These are phyloP conservation scores for Mizuhopecten yessoensis DNA, from an alignment of 1,140 invertebrate genomes.

Conservation along the genomic window DNA sequence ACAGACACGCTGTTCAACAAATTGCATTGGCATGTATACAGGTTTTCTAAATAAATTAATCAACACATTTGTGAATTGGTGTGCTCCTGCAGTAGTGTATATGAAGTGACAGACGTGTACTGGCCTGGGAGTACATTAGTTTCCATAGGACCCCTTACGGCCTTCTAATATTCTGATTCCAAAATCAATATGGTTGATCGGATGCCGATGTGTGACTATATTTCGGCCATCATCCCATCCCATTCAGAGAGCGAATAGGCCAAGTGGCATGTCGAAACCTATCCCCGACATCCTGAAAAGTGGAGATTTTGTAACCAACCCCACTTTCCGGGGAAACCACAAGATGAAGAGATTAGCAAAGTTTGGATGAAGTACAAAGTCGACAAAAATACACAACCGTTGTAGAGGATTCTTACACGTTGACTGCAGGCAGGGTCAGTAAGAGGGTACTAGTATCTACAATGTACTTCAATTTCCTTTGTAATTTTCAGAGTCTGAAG, in stretches of 20 bases:
- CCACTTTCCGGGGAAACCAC: not conserved
- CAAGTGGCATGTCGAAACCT: conserved; percentile 14
- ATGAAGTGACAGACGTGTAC: not conserved
- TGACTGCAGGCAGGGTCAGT: too few relatives aligned
- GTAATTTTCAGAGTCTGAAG: too few relatives aligned
- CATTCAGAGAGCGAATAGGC: not conserved
- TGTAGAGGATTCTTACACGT: too few relatives aligned
- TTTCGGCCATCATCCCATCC: not conserved
- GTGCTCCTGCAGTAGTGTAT: not conserved
- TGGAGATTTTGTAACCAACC: not conserved
- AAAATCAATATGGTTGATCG: not conserved
- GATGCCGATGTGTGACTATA: not conserved
- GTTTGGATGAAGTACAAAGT: not conserved
- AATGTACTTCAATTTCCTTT: too few relatives aligned
- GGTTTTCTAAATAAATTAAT: conserved; percentile 28
- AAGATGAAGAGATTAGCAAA: not conserved
- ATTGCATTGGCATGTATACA: not conserved
- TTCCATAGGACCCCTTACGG: not conserved
- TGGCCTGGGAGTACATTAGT: not conserved
- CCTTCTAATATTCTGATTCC: not conserved
- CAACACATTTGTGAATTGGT: conserved; percentile 25
- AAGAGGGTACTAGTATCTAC: too few relatives aligned
- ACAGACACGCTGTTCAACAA: not conserved
- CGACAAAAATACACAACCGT: not conserved
- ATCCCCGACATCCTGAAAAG: not conserved